Percentiles rank a stretch among this genome's conserved stretches.
Conservation (phyloP, 2,113 vertebrate species). For the Oryzias woworae region DNA sequence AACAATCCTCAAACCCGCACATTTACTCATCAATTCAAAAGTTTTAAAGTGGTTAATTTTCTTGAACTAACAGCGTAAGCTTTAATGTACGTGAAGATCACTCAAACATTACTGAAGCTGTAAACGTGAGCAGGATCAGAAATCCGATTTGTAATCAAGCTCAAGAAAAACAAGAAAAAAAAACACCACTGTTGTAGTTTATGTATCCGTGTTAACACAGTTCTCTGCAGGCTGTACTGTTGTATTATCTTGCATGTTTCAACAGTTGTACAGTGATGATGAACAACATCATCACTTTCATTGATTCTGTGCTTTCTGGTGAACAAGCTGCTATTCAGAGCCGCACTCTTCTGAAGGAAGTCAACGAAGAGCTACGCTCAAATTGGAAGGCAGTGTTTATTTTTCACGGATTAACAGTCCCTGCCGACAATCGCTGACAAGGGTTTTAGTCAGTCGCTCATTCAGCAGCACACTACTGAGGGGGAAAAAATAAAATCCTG, state of each 20-base stretch:
- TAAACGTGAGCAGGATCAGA: slow-evolving; percentile 46
- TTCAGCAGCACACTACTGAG: background rate
- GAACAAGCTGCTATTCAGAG: background rate
- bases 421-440: background rate
- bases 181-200: slow-evolving; percentile 26
- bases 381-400: background rate
- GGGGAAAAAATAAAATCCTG: too few relatives aligned
- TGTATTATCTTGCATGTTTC: slow-evolving; percentile 60
- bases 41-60: too few relatives aligned
- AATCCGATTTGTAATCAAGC: slow-evolving; percentile 32
- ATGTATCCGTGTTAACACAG: slow-evolving; percentile 3
- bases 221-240: slow-evolving; percentile 25
- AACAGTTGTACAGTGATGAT: slow-evolving; percentile 28
- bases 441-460: background rate
- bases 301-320: slow-evolving; percentile 8
- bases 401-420: background rate
- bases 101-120: background rate
- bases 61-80: background rate
- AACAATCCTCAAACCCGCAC: too few relatives aligned
- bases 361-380: background rate
- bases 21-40: too few relatives aligned
- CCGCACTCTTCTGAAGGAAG: background rate
- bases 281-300: slow-evolving; percentile 26
- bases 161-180: background rate
- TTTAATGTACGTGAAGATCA: background rate